These are phyloP conservation scores for Leptoclinus maculatus DNA, from an alignment of 2,797 vertebrate genomes.

Conservation along the genomic window DNA sequence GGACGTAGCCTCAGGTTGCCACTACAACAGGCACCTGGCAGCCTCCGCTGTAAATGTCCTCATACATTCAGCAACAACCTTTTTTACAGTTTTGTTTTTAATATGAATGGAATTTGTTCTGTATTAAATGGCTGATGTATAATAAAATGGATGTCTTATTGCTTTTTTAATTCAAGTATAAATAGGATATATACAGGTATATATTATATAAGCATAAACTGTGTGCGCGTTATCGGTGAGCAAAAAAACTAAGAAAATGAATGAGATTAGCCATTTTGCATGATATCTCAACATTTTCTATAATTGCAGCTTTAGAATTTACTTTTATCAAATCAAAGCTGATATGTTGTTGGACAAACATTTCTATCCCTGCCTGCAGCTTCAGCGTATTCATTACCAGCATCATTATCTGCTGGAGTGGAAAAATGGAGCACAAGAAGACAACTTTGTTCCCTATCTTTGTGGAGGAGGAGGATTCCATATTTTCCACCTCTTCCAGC, in stretches of 20 bases:
- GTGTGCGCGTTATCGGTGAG: too few relatives aligned
- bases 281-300: background rate
- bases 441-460: slow-evolving; percentile 58
- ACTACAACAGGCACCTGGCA: too few relatives aligned
- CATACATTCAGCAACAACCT: background rate
- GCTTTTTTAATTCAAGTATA: background rate
- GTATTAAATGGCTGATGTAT: background rate
- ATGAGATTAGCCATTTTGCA: too few relatives aligned
- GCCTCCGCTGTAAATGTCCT: background rate
- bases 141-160: background rate
- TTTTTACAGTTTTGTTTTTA: background rate
- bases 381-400: slow-evolving; percentile 42
- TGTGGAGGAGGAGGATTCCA: slow-evolving; percentile 48
- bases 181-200: too few relatives aligned
- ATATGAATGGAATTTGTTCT: background rate
- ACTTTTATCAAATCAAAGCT: background rate
- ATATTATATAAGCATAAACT: too few relatives aligned
- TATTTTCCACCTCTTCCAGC: slow-evolving; percentile 52
- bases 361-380: background rate
- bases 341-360: background rate
- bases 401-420: slow-evolving; percentile 44
- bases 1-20: too few relatives aligned
- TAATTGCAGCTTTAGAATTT: background rate
- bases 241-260: too few relatives aligned
- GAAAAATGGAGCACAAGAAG: slow-evolving; percentile 50